Evolutionary conservation across 2,888 invertebrate genomes (phyloP), one percentile per base, ranked within the genome.

Genomic region (Hetaerina titia): DNA sequence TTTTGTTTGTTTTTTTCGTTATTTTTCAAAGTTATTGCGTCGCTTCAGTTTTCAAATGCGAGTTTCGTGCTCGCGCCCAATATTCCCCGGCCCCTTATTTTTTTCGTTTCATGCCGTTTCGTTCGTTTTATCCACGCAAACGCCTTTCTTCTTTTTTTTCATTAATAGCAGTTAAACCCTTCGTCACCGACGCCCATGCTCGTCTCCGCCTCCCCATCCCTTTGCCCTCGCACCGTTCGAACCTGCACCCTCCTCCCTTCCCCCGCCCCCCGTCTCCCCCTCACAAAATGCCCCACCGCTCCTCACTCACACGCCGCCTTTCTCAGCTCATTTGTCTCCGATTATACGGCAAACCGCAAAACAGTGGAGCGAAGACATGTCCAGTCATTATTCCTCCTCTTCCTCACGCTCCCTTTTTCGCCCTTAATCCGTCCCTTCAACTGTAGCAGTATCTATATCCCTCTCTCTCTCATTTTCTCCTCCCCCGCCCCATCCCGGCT

Each of bases 321-420:
- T 92, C 92, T 74, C 92, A 69, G 56, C 92, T 92, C 92, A 92
- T 92, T 92, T 92, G 92, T 92, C 92, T 92, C 92, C 92, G 92
- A 92, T 92, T 92, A 92, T 92, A 92, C 90, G 90, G 90, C 90
- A 45, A 90, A 90, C 92, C 92, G 92, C 92, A 92, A 15, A 92
- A 92, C 92, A 74, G 92, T 74, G 31, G 64, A 74, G 90, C 45
- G 90, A 90, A 63, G 90, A 90, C 90, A 64, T 31, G 89, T 89
- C 89, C 89, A 56, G 90, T 69, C 92, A 92, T 92, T 92, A 64
- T 74, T 92, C 92, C 90, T 88, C 0, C 56, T 22, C 88, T 45
- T 31, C 31, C 56, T 56, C 56, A 17, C 88, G 6, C 22, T 56
- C 57, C 89, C 58, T n/a, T 57, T 58, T 89, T 88, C 57, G 58